Base-by-base conservation (phyloP, 2,797 vertebrate species). In the Dendrocincla tyrannina region DNA sequence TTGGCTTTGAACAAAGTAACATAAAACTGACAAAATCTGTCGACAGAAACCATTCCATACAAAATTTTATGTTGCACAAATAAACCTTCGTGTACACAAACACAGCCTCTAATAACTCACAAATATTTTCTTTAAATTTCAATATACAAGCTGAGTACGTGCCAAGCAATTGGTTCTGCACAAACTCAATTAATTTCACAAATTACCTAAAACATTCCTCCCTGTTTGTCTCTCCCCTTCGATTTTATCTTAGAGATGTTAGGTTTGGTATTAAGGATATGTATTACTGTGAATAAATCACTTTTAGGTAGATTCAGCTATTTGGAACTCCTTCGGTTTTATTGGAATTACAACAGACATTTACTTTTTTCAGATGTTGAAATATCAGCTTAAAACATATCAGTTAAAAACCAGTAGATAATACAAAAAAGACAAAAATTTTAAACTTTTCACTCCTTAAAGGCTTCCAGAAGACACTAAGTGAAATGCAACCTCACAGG, bases 1-100 rank as follows among this genome's bases (percentile, higher is more conserved):
- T 82, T 96, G 96, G 96, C 94, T 94, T 78, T 47, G 28, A 74
- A 35, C 20, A 16, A 74, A 89, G 69, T 11, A 92, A 89, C 55
- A 73, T 86, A 94, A 84, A 93, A 75, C 66, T 78, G 91, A 84
- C 84, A 85, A 89, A 79, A 60, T 68, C 70, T 84, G 19, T 75
- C 92, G 68, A 88, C 69, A 94, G 85, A 85, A 73, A 81, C 42
- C 27, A 63, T 49, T 91, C 3, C 1, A n/a, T 60, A 66, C 17
- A 92, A 79, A 73, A 67, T 39, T 74, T 72, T 77, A 27, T 62
- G 44, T 49, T 77, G 82, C 23, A 76, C 3, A 8, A 80, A 75
- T 22, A 84, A 42, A 58, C n/a, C n/a, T 56, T 42, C 19, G 53
- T 5, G 23, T 22, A 90, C 30, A 60, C 41, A 85, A 80, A 73